Conservation (phyloP, 2,888 invertebrate genomes). For the Clusia tigrina region DNA sequence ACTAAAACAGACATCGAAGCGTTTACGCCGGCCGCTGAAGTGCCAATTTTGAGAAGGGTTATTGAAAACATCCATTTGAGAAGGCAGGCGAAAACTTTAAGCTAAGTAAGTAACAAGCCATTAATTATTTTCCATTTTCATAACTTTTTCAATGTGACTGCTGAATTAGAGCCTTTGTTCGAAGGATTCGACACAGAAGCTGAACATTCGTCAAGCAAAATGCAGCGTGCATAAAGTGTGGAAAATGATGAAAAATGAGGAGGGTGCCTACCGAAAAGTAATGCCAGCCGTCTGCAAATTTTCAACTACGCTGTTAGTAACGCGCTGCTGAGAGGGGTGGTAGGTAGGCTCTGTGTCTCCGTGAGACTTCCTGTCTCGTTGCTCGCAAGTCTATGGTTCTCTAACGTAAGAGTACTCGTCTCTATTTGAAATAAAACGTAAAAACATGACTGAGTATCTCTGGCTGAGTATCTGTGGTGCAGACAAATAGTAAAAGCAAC, state of each 20-base stretch:
- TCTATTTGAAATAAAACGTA: not conserved
- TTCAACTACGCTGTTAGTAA: too few species aligned
- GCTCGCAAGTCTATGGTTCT: not conserved
- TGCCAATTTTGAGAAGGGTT: not conserved
- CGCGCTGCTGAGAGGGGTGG: not conserved
- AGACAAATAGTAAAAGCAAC: not conserved
- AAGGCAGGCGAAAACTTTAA: not conserved
- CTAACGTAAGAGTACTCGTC: not conserved
- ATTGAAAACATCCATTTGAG: too few species aligned
- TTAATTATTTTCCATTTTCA: conserved; percentile 4
- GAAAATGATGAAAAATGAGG: not conserved
- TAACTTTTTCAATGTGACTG: not conserved
- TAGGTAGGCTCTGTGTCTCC: not conserved
- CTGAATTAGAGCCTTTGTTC: too few species aligned
- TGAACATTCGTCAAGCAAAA: not conserved
- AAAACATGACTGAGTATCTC: not conserved
- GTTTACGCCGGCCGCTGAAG: not conserved
- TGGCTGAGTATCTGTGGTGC: not conserved
- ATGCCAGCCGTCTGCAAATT: not conserved
- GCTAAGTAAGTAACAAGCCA: conserved; percentile 3
- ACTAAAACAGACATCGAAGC: not conserved
- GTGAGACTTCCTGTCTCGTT: not conserved
- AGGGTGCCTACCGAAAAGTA: not conserved
- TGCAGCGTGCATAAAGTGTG: not conserved
- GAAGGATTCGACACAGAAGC: too few species aligned